Evolutionary conservation across 2,113 vertebrate genomes (phyloP).

Genomic region (Pseudopipra pipra): DNA sequence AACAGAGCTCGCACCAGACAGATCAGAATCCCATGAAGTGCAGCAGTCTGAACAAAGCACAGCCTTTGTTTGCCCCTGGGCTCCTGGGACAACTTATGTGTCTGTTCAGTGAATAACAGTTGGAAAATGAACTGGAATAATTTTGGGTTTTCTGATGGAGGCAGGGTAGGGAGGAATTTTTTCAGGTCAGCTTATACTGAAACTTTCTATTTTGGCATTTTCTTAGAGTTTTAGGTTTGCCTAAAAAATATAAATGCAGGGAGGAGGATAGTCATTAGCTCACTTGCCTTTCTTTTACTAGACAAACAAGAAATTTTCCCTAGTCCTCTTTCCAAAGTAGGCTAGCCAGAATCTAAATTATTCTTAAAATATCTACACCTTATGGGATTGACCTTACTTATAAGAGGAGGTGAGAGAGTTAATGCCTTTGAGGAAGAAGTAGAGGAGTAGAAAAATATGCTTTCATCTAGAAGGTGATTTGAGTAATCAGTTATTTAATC

Average conservation of each 20-base stretch:
- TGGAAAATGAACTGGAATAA: background rate
- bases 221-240: background rate
- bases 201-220: background rate
- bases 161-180: background rate
- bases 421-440: background rate
- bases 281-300: background rate
- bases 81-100: background rate
- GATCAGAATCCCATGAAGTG: background rate
- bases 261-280: background rate
- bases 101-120: background rate
- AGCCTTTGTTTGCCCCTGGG: background rate
- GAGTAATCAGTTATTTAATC: background rate
- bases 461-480: background rate
- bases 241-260: background rate
- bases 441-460: background rate
- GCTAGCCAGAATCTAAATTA: background rate
- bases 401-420: background rate
- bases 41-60: background rate
- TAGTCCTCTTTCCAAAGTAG: background rate
- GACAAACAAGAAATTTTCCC: background rate
- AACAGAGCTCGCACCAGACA: background rate
- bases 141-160: background rate
- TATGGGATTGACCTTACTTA: background rate
- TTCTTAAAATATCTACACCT: background rate
- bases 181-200: background rate